phyloP scores from a whole-genome alignment of 2,797 vertebrate genomes.

The Nothura maculosa region DNA sequence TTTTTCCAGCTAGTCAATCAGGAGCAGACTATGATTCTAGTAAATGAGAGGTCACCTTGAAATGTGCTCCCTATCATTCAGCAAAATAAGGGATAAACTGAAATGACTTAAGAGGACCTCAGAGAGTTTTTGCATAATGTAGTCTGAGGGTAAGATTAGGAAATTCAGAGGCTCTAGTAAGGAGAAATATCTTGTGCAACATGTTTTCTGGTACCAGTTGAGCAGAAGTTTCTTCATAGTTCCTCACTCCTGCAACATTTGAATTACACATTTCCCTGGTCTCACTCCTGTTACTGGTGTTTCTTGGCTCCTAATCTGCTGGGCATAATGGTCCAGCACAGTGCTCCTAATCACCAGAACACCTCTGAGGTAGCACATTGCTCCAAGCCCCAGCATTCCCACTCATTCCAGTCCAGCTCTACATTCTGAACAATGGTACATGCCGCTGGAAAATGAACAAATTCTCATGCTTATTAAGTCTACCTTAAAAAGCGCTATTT shows the following conservation, averaged over 20 bases:
- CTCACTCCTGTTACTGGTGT: background rate
- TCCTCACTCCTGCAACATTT: background rate
- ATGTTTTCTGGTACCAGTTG: background rate
- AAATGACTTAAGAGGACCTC: constrained; percentile 54
- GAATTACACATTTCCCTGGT: background rate
- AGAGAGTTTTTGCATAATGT: constrained; percentile 41
- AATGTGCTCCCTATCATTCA: background rate
- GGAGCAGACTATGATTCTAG: background rate
- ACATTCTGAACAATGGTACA: background rate
- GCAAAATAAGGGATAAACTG: constrained; percentile 13
- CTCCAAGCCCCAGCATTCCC: background rate
- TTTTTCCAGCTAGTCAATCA: background rate
- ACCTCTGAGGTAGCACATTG: background rate
- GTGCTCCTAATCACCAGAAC: background rate
- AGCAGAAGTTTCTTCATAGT: background rate
- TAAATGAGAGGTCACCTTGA: constrained; percentile 66
- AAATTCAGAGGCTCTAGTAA: background rate
- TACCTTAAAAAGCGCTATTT: background rate
- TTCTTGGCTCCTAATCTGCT: background rate
- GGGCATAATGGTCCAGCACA: background rate
- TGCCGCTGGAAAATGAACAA: background rate
- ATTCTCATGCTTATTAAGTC: accelerated
- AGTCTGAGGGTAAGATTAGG: constrained; percentile 5
- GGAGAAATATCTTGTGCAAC: background rate
- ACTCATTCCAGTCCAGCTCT: background rate